Conservation (phyloP, 2,113 vertebrate genomes). For the Catharus bicknelli region DNA sequence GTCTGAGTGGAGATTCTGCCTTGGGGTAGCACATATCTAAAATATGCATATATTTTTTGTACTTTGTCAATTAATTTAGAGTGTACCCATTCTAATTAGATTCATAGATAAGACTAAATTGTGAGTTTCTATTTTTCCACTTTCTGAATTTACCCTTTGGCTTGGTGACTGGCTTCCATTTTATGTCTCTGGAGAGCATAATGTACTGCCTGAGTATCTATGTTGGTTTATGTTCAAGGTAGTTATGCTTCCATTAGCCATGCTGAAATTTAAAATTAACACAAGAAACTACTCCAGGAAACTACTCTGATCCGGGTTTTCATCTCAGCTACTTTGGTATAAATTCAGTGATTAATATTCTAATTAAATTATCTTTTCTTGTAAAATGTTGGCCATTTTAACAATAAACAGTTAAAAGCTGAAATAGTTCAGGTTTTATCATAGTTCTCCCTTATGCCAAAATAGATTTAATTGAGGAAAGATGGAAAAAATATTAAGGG, state of each 20-base stretch:
- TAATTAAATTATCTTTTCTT: neutral
- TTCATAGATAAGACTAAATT: neutral
- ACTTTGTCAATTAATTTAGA: neutral
- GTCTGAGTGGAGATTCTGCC: neutral
- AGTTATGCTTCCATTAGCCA: neutral
- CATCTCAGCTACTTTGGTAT: neutral
- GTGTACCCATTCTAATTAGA: neutral
- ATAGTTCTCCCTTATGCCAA: neutral
- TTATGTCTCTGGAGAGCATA: neutral
- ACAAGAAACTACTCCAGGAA: neutral
- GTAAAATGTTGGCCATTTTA: neutral
- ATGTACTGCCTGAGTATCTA: neutral
- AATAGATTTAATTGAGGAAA: neutral
- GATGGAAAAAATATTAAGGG: neutral
- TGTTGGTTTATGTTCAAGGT: neutral
- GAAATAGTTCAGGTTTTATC: neutral
- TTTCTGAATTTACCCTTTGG: conserved; percentile 12
- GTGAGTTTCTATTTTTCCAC: neutral
- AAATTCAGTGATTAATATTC: neutral
- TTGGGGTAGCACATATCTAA: neutral
- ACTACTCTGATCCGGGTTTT: neutral
- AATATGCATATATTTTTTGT: neutral
- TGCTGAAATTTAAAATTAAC: neutral
- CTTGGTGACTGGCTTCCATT: neutral
- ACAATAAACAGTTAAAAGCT: neutral